Conservation (phyloP, 2,797 vertebrate species). For the Xenopus petersii region DNA sequence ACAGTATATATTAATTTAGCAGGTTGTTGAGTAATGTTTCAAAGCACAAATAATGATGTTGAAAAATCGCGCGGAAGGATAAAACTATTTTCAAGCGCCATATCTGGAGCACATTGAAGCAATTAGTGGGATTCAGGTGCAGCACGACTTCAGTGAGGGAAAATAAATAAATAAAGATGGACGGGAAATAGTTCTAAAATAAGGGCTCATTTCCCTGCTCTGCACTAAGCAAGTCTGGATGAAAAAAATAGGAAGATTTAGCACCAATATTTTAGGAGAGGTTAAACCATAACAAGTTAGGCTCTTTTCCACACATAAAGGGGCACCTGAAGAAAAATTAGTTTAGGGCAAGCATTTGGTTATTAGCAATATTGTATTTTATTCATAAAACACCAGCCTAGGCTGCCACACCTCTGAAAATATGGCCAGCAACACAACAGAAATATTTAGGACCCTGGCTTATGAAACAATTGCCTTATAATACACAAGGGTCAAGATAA, state of each 20-base stretch:
- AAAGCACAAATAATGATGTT: slow-evolving; percentile 61
- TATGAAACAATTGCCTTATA: too few relatives aligned
- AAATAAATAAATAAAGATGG: slow-evolving; percentile 4
- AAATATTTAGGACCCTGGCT: too few relatives aligned
- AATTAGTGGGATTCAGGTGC: slow-evolving; percentile 46
- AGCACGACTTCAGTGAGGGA: background rate
- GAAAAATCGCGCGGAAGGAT: slow-evolving; percentile 54
- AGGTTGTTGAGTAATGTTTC: slow-evolving; percentile 62
- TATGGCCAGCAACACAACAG: too few relatives aligned
- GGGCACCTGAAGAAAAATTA: background rate
- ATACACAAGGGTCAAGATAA: too few relatives aligned
- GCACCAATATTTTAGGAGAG: slow-evolving; percentile 19
- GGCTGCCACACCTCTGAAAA: too few relatives aligned
- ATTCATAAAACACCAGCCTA: too few relatives aligned
- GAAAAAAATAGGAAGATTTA: slow-evolving; percentile 10
- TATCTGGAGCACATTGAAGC: slow-evolving; percentile 34
- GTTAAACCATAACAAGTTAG: slow-evolving; percentile 4
- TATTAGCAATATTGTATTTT: too few relatives aligned
- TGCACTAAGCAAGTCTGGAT: background rate
- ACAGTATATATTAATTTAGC: slow-evolving; percentile 66
- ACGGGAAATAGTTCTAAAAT: slow-evolving; percentile 21
- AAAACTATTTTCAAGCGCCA: slow-evolving; percentile 59
- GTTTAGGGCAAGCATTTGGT: background rate
- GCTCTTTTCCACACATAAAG: too few relatives aligned
- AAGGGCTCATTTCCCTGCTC: slow-evolving; percentile 31